Conservation (phyloP, 2,797 vertebrate species). For the Lemur catta region DNA sequence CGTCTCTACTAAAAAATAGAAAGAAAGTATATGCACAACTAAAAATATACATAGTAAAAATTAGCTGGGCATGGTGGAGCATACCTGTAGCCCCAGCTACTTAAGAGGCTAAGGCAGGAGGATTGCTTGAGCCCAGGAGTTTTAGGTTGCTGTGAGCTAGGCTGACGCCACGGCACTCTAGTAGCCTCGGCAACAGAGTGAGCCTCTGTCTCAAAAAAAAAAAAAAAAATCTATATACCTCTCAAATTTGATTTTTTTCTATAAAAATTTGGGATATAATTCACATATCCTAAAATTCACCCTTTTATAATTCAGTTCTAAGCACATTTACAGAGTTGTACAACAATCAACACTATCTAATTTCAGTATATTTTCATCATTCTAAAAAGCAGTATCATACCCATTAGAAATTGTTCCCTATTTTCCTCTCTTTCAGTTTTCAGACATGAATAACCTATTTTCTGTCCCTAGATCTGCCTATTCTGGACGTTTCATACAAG, state of each 20-base stretch:
- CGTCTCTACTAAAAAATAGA: no score
- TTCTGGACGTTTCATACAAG: neutral
- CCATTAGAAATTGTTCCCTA: neutral
- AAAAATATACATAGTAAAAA: no score
- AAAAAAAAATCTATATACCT: conserved; percentile 23
- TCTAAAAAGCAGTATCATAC: neutral
- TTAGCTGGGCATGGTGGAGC: no score
- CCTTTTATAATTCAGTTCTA: neutral
- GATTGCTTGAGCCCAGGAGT: no score
- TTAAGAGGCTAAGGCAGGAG: no score
- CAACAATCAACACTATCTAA: neutral
- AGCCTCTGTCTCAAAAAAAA: neutral
- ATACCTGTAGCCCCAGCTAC: no score
- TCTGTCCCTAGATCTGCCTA: neutral
- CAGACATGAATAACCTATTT: neutral
- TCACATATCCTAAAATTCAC: neutral
- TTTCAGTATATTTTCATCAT: neutral
- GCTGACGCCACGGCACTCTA: no score
- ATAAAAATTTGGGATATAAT: neutral
- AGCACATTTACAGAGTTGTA: neutral
- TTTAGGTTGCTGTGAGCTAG: no score
- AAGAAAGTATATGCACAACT: no score
- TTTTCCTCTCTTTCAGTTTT: neutral
- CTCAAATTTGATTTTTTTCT: neutral
- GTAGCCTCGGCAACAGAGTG: no score